Conservation (phyloP, 2,797 vertebrate species). For the Choloepus didactylus region DNA sequence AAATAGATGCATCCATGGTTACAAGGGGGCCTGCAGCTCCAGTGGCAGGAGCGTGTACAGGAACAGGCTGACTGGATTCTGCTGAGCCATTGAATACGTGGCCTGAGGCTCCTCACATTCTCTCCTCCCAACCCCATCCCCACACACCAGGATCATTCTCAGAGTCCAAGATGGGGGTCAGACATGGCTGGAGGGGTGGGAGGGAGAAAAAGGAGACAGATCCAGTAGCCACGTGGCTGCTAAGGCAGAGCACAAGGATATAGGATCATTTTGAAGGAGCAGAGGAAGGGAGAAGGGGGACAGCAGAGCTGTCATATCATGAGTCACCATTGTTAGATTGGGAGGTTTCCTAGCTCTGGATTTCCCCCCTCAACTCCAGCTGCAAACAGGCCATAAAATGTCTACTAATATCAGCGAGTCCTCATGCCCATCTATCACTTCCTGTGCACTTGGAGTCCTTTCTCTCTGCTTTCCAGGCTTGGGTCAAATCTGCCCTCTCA, state of each 20-base stretch:
- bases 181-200: neutral
- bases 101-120: neutral
- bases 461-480: neutral
- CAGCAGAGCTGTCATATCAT: neutral
- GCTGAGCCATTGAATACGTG: neutral
- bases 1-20: neutral
- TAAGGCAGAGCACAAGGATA: neutral
- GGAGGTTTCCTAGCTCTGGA: neutral
- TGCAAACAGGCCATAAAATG: neutral
- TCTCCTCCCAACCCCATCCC: neutral
- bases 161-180: neutral
- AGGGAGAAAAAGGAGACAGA: too few species aligned
- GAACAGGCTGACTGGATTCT: neutral
- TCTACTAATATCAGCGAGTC: neutral
- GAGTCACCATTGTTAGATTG: neutral
- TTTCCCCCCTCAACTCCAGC: neutral
- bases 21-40: neutral
- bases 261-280: neutral
- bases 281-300: neutral
- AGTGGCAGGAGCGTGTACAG: neutral
- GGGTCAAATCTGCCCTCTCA: neutral
- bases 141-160: neutral
- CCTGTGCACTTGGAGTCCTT: neutral
- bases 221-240: neutral
- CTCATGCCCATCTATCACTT: neutral